Percentiles rank a stretch among this genome's conserved stretches.
phyloP scores from a whole-genome alignment of 2,797 vertebrate species.

The Siniperca scherzeri region DNA sequence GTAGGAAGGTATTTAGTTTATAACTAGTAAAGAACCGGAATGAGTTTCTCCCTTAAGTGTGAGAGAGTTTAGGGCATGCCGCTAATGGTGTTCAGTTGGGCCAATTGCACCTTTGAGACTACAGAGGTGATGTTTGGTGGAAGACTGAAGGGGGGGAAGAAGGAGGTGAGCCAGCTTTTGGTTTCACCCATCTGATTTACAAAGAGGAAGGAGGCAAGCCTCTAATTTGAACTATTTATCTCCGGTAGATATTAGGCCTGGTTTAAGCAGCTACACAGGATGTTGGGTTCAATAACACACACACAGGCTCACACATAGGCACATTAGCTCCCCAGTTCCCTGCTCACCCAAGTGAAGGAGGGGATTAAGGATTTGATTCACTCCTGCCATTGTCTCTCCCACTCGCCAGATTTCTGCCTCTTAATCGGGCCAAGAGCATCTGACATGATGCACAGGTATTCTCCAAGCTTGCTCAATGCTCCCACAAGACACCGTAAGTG shows the following conservation, averaged over 20 bases:
- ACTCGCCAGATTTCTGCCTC: conserved; percentile 66
- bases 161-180: conserved; percentile 31
- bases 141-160: conserved; percentile 18
- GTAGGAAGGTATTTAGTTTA: conserved; percentile 44
- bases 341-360: conserved; percentile 71
- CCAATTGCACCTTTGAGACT: conserved; percentile 33
- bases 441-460: conserved; percentile 71
- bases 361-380: conserved; percentile 83
- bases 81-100: conserved; percentile 43
- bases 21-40: conserved; percentile 38
- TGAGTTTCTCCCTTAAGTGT: conserved; percentile 21
- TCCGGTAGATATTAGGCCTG: conserved; percentile 65
- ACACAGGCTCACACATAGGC: conserved; percentile 28
- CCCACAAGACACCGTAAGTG: conserved; percentile 62
- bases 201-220: conserved; percentile 51
- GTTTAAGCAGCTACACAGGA: conserved; percentile 61
- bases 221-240: conserved; percentile 77
- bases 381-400: conserved; percentile 77
- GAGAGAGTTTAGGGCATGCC: conserved; percentile 26
- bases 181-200: conserved; percentile 50
- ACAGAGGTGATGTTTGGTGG: conserved; percentile 18
- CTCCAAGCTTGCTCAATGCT: conserved; percentile 62
- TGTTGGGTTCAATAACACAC: conserved; percentile 48
- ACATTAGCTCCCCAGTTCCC: conserved; percentile 48
- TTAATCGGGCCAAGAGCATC: conserved; percentile 70